Conservation (phyloP, 2,888 invertebrate genomes). For the Monopis laevigella region DNA sequence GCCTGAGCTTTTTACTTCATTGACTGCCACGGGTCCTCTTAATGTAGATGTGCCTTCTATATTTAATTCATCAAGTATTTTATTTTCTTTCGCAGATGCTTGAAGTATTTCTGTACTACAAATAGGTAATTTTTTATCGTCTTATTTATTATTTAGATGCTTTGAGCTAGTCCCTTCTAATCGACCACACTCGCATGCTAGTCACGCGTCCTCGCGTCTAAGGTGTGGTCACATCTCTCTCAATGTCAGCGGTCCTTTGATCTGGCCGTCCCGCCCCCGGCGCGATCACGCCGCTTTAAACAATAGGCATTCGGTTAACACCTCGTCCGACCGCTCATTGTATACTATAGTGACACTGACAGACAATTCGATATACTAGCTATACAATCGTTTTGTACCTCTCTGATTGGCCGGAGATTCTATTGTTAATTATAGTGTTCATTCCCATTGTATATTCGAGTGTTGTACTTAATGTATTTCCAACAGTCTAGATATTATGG, state of each 20-base stretch:
- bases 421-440: conserved; percentile 9
- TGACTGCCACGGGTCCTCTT: too few species aligned
- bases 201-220: conserved; percentile 12
- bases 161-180: neutral
- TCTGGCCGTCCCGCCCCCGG: conserved; percentile 30
- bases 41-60: too few species aligned
- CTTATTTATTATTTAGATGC: conserved; percentile 1
- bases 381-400: conserved; percentile 5
- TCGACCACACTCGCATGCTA: conserved; percentile 2
- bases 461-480: too few species aligned
- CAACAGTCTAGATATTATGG: too few species aligned
- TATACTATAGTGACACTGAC: conserved; percentile 21
- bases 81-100: conserved; percentile 8
- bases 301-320: conserved; percentile 40
- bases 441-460: conserved; percentile 3
- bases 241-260: conserved; percentile 38
- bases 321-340: conserved; percentile 35
- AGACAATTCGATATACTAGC: conserved; percentile 15
- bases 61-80: conserved; percentile 7
- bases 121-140: conserved; percentile 6
- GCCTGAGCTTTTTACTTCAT: conserved; percentile 29
- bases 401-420: conserved; percentile 9
- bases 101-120: conserved; percentile 8
- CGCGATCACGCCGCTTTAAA: conserved; percentile 25
- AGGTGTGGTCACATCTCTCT: conserved; percentile 35